A percentile compares a stretch with the other conserved stretches of the same genome.
phyloP scores from a whole-genome alignment of 2,888 invertebrate genomes.

The Brachynemurus nebulosus region DNA sequence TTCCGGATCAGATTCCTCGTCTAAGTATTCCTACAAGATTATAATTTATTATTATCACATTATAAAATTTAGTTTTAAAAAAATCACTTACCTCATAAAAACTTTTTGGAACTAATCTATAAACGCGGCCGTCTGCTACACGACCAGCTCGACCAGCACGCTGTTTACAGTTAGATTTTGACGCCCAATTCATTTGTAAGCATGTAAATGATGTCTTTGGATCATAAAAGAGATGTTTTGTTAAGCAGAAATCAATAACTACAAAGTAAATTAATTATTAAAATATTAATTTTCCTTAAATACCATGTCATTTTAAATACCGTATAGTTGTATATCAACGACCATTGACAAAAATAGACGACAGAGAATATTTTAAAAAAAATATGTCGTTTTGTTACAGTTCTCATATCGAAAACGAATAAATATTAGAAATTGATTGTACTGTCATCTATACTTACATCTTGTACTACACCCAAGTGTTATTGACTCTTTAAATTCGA shows the following conservation, averaged over 20 bases:
- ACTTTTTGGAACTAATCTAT: slow-evolving; percentile 53
- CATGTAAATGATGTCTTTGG: slow-evolving; percentile 61
- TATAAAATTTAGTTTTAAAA: neutral
- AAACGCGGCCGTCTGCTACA: slow-evolving; percentile 72
- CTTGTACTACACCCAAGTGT: too few species aligned
- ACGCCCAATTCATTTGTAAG: slow-evolving; percentile 74
- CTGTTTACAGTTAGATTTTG: slow-evolving; percentile 79
- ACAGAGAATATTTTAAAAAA: too few species aligned
- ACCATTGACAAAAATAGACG: too few species aligned
- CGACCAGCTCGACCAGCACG: slow-evolving; percentile 84
- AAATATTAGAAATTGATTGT: too few species aligned
- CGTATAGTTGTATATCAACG: too few species aligned
- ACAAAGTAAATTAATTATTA: slow-evolving; percentile 21
- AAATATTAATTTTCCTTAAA: neutral
- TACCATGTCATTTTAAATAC: neutral
- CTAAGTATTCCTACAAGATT: slow-evolving; percentile 32
- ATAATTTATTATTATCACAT: neutral
- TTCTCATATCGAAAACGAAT: too few species aligned
- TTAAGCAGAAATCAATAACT: slow-evolving; percentile 92
- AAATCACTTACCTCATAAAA: slow-evolving; percentile 44
- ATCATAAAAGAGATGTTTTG: slow-evolving; percentile 68
- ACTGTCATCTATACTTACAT: too few species aligned
- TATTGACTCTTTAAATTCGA: too few species aligned
- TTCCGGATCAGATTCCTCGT: slow-evolving; percentile 51
- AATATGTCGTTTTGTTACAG: too few species aligned